Conservation (phyloP, 2,888 invertebrate genomes). For the Pristionchus arcanus region DNA sequence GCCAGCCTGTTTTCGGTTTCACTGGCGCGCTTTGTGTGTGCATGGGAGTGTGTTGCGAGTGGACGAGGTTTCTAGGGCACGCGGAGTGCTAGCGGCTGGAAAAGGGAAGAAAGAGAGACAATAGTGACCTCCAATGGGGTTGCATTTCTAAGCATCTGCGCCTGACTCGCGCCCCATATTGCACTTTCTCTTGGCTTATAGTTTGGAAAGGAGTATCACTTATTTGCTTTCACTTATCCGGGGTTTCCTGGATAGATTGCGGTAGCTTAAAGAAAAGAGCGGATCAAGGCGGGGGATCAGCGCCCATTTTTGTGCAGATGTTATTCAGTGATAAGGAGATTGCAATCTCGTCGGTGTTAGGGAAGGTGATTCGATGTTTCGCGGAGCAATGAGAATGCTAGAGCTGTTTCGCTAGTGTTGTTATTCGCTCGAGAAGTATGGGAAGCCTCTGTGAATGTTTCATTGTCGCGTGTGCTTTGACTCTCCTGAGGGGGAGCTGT, state of each 20-base stretch:
- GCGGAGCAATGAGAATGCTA: neutral
- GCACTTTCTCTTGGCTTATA: neutral
- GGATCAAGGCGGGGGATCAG: neutral
- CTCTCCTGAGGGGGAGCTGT: neutral
- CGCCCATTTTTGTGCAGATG: neutral
- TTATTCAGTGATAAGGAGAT: neutral
- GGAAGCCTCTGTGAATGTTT: neutral
- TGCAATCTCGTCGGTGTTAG: neutral
- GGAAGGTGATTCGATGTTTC: neutral
- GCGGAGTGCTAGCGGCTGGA: neutral
- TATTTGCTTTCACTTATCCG: neutral
- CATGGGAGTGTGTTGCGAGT: neutral
- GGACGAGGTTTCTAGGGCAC: constrained; percentile 23
- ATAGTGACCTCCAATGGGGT: constrained; percentile 2
- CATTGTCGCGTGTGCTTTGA: neutral
- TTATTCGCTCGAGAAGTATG: neutral
- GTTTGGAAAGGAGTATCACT: too few species aligned
- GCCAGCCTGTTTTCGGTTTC: constrained; percentile 19
- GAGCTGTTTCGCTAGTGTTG: neutral
- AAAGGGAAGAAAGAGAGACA: neutral
- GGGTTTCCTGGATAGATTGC: neutral
- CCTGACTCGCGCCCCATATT: neutral
- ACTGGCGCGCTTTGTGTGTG: neutral
- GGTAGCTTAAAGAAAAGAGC: neutral
- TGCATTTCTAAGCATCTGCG: neutral